Conservation (phyloP, 2,888 invertebrate genomes). For the Clunio marinus region DNA sequence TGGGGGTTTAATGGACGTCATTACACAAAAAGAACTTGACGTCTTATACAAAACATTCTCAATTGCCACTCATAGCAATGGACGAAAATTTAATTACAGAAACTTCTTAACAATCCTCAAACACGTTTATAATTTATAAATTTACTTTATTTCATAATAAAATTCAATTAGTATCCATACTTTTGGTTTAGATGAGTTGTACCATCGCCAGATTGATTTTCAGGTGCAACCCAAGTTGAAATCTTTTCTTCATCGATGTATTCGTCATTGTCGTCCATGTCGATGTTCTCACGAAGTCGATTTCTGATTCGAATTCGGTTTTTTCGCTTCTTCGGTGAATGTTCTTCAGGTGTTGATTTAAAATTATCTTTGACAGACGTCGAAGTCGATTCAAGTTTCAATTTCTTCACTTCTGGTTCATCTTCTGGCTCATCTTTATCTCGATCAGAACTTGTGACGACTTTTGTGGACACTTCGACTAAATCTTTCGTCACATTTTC, state of each 20-base stretch:
- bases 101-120: not conserved
- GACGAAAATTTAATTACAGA: not conserved
- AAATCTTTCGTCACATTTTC: constrained; percentile 26
- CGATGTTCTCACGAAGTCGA: constrained; percentile 47
- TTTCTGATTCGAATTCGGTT: constrained; percentile 42
- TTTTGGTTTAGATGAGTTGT: constrained; percentile 71
- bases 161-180: constrained; percentile 62
- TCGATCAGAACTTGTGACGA: no score
- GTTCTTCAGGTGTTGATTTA: constrained; percentile 25
- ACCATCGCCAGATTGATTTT: constrained; percentile 72
- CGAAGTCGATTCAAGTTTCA: not conserved
- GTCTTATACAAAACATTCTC: constrained; percentile 71
- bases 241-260: constrained; percentile 59
- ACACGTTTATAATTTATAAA: not conserved
- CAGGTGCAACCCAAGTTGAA: constrained; percentile 74
- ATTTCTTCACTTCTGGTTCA: constrained; percentile 27
- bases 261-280: constrained; percentile 49
- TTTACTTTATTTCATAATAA: not conserved
- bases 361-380: not conserved
- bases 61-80: no score
- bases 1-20: constrained; percentile 60
- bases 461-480: no score
- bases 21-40: constrained; percentile 65
- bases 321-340: constrained; percentile 42
- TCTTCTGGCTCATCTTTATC: constrained; percentile 29